These are phyloP conservation scores for Corydoras maculifer DNA, from an alignment of 2,113 vertebrate genomes.

Conservation along the genomic window DNA sequence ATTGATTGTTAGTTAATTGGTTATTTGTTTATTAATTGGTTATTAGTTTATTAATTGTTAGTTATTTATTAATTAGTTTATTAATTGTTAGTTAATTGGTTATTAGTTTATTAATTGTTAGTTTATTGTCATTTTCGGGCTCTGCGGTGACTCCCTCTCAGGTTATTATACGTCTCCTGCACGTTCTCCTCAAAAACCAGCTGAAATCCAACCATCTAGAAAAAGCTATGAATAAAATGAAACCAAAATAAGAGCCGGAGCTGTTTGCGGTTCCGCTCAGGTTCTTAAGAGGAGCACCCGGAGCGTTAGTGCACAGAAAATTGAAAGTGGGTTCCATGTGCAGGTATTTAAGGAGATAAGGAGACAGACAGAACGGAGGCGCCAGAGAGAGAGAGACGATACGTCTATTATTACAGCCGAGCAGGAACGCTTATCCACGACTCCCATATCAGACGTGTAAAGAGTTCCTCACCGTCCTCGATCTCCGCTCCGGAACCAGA, in stretches of 20 bases:
- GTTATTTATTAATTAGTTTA: too few relatives aligned
- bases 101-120: too few relatives aligned
- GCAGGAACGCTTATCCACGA: conserved; percentile 34
- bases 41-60: too few relatives aligned
- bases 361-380: neutral
- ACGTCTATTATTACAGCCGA: conserved; percentile 39
- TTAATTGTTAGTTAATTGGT: too few relatives aligned
- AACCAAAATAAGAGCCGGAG: conserved; percentile 2
- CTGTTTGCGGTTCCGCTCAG: conserved; percentile 14
- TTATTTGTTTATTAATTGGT: too few relatives aligned
- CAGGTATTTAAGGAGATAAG: conserved; percentile 38
- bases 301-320: conserved; percentile 31
- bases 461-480: conserved; percentile 2
- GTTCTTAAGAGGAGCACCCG: conserved; percentile 4
- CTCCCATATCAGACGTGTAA: conserved; percentile 33
- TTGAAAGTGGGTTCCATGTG: conserved; percentile 37
- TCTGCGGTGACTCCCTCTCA: too few relatives aligned
- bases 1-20: too few relatives aligned
- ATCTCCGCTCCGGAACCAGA: conserved; percentile 23
- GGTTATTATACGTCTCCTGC: too few relatives aligned
- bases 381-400: conserved; percentile 2
- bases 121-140: too few relatives aligned
- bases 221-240: conserved; percentile 12
- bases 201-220: neutral
- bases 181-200: too few relatives aligned